These are phyloP conservation scores for Tuberolachnus salignus DNA, from an alignment of 2,888 invertebrate species.

Conservation along the genomic window DNA sequence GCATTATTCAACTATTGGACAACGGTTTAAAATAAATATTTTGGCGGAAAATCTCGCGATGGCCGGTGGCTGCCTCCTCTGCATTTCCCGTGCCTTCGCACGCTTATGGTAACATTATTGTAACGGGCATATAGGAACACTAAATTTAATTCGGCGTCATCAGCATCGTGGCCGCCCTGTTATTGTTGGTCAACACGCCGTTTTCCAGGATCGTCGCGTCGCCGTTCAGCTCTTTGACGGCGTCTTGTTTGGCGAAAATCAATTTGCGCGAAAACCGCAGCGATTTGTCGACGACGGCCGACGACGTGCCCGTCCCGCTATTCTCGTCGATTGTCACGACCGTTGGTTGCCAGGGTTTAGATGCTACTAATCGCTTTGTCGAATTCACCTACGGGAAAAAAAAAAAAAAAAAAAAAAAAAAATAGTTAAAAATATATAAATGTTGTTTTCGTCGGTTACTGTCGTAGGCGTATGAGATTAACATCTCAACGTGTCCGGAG, in stretches of 20 bases:
- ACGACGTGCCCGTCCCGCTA: slow-evolving; percentile 6
- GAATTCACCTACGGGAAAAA: slow-evolving; percentile 13
- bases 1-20: too few relatives aligned
- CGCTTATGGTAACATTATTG: neutral
- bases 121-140: slow-evolving; percentile 13
- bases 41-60: too few relatives aligned
- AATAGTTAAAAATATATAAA: too few relatives aligned
- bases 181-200: slow-evolving; percentile 43
- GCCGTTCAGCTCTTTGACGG: neutral
- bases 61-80: neutral
- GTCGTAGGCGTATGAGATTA: too few relatives aligned
- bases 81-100: neutral
- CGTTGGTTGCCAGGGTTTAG: slow-evolving; percentile 36
- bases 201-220: slow-evolving; percentile 8
- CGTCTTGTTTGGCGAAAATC: slow-evolving; percentile 22
- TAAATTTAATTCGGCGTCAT: slow-evolving; percentile 46
- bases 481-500: too few relatives aligned
- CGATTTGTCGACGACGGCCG: slow-evolving; percentile 1
- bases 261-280: slow-evolving; percentile 13
- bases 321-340: slow-evolving; percentile 32
- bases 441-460: too few relatives aligned
- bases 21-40: too few relatives aligned
- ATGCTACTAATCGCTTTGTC: slow-evolving; percentile 29
- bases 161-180: slow-evolving; percentile 40
- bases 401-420: neutral